Conservation (phyloP, 2,888 invertebrate species). For the Folsomia candida region DNA sequence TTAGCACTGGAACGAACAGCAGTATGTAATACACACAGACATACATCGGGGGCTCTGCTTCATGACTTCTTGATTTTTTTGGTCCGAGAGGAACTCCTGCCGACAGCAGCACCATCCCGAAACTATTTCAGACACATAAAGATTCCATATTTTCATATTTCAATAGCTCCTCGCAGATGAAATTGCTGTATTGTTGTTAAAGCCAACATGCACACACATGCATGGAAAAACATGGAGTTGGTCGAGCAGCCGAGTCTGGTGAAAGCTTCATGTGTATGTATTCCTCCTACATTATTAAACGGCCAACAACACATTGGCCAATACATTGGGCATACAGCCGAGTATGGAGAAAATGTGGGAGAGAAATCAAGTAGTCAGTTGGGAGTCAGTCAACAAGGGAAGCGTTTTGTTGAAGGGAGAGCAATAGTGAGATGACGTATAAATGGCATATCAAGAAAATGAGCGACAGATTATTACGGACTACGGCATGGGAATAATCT, state of each 20-base stretch:
- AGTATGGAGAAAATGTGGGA: neutral
- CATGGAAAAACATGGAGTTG: neutral
- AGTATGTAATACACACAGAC: neutral
- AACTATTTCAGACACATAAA: neutral
- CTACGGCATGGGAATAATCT: neutral
- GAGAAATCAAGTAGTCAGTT: neutral
- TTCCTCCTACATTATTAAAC: too few species aligned
- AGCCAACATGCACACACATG: too few species aligned
- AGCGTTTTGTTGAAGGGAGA: neutral
- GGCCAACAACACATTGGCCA: neutral
- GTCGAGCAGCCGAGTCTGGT: too few species aligned
- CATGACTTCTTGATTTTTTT: neutral
- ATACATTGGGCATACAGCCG: neutral
- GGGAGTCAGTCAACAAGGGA: neutral
- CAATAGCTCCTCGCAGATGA: neutral
- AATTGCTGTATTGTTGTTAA: neutral
- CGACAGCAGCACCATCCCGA: neutral
- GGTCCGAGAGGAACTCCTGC: neutral
- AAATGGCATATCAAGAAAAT: neutral
- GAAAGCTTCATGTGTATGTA: too few species aligned
- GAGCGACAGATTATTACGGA: neutral
- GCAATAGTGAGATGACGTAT: neutral
- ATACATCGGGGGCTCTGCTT: too few species aligned
- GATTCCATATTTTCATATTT: neutral
- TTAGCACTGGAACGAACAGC: too few species aligned